Percentiles rank a stretch among this genome's conserved stretches.
Evolutionary conservation across 2,113 vertebrate species (phyloP).

Genomic region (Calidris pugnax): DNA sequence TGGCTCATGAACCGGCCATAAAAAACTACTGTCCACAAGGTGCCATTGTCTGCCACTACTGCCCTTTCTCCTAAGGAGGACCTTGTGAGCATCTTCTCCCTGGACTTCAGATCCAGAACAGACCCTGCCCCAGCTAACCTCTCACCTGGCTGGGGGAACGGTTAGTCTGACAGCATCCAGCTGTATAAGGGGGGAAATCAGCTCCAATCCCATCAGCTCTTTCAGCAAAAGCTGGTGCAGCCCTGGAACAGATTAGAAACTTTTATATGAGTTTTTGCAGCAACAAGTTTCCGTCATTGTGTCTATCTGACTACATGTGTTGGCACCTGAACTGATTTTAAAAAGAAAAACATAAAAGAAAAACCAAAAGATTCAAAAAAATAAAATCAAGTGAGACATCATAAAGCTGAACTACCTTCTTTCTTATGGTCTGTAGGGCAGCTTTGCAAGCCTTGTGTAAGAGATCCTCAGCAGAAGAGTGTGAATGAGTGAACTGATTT

Average conservation of each 20-base stretch:
- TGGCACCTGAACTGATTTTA: not conserved
- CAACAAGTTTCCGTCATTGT: not conserved
- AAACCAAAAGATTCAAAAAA: not conserved
- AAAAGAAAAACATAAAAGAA: not conserved
- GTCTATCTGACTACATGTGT: not conserved
- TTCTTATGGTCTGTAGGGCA: not conserved
- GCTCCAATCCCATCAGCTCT: not conserved
- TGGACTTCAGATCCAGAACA: not conserved
- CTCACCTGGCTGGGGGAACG: not conserved
- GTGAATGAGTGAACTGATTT: no score
- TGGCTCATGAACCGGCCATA: not conserved
- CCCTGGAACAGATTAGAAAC: not conserved
- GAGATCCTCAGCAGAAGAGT: not conserved
- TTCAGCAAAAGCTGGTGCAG: not conserved
- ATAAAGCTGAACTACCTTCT: not conserved
- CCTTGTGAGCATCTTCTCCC: not conserved
- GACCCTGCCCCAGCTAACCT: not conserved
- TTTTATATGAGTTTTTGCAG: not conserved
- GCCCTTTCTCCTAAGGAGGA: not conserved
- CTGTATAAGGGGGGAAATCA: fast-evolving
- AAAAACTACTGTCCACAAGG: not conserved
- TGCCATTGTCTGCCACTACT: not conserved
- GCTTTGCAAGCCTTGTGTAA: not conserved
- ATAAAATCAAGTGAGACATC: not conserved
- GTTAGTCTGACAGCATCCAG: not conserved